Evolutionary conservation across 2,113 vertebrate genomes (phyloP).

Genomic region (Chloropsis cyanopogon): DNA sequence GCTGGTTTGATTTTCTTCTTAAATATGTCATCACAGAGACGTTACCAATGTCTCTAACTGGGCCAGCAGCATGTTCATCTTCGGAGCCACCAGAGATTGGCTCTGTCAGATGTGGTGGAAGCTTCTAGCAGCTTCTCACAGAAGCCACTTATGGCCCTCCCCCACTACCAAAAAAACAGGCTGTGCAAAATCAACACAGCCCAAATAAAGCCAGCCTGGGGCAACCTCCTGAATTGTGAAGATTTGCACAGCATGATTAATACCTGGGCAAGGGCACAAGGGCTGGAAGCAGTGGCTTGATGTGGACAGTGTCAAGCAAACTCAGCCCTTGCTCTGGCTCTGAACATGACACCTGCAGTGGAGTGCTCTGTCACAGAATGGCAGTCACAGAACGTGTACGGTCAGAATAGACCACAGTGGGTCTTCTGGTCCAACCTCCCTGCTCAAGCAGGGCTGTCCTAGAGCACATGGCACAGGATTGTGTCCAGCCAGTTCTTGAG

Average conservation of each 20-base stretch:
- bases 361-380: constrained; percentile 71
- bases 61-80: background rate
- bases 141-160: background rate
- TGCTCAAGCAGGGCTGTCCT: background rate
- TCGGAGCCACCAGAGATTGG: background rate
- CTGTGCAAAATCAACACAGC: background rate
- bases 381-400: rapidly evolving
- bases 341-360: constrained; percentile 78
- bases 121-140: background rate
- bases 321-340: background rate
- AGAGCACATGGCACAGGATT: background rate
- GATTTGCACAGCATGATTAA: background rate
- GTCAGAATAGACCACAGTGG: background rate
- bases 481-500: background rate
- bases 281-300: background rate
- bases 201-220: background rate
- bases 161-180: background rate
- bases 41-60: background rate
- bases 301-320: rapidly evolving
- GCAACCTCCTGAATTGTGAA: background rate
- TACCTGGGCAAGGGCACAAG: background rate
- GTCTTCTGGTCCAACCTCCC: background rate
- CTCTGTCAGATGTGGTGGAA: background rate
- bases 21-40: background rate
- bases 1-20: background rate